A percentile compares a stretch with the other conserved stretches of the same genome.
Evolutionary conservation across 2,797 vertebrate species (phyloP).

Genomic region (Phalanger gymnotis): DNA sequence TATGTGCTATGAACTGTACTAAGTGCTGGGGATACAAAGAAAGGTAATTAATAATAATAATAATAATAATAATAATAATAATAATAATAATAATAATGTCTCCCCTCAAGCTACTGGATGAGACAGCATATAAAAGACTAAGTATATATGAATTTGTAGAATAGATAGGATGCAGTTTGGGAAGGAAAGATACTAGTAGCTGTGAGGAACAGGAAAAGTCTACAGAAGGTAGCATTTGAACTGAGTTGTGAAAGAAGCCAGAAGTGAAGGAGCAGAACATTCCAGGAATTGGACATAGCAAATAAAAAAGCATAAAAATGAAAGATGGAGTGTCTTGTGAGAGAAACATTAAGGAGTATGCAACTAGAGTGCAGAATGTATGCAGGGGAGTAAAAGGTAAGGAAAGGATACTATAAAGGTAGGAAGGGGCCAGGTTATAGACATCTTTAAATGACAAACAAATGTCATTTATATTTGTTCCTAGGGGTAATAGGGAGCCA

Average conservation of each 20-base stretch:
- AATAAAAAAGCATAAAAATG: neutral
- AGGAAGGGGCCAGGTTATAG: neutral
- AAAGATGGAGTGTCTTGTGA: neutral
- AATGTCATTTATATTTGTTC: neutral
- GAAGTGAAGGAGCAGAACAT: neutral
- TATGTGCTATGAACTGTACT: neutral
- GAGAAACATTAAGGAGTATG: neutral
- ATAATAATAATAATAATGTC: neutral
- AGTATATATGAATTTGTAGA: neutral
- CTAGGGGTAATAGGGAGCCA: neutral
- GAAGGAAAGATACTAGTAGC: neutral
- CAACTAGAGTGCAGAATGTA: neutral
- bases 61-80: too few species aligned
- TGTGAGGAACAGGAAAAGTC: neutral
- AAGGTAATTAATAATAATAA: neutral
- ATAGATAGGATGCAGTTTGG: neutral
- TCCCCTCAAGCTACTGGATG: neutral
- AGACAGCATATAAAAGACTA: neutral
- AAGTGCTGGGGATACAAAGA: neutral
- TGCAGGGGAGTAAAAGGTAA: neutral
- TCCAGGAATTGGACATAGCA: neutral
- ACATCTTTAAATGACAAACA: neutral
- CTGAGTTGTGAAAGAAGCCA: neutral
- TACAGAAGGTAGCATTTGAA: neutral
- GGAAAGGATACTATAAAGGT: neutral